These are phyloP conservation scores for Lepeophtheirus salmonis DNA, from an alignment of 1,140 invertebrate species.

Conservation along the genomic window DNA sequence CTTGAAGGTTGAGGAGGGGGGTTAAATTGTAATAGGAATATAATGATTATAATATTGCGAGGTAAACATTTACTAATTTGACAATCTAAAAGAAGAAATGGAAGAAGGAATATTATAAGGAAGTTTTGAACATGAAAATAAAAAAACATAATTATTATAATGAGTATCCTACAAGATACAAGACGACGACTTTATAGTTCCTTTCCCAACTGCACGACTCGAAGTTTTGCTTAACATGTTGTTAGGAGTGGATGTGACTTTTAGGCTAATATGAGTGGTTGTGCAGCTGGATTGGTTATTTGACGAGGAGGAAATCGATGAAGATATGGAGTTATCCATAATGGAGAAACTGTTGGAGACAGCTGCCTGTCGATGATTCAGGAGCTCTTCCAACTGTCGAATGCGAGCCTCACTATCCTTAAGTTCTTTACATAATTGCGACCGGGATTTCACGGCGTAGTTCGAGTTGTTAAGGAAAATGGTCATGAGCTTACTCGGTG, in stretches of 20 bases:
- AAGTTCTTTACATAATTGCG: constrained; percentile 2
- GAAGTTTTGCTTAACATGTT: no score
- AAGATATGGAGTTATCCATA: not conserved
- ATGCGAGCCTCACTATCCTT: constrained; percentile 4
- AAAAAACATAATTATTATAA: no score
- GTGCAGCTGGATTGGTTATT: not conserved
- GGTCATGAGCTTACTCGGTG: not conserved
- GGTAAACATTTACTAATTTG: no score
- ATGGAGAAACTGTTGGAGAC: not conserved
- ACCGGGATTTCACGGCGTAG: not conserved
- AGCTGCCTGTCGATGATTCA: not conserved
- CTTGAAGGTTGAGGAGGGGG: no score
- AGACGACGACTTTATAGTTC: not conserved
- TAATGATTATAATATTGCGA: no score
- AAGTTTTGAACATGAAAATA: no score
- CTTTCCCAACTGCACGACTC: not conserved
- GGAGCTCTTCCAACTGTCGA: not conserved
- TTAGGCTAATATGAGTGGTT: no score
- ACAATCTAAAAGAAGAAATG: no score
- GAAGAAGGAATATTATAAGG: no score
- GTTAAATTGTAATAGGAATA: no score
- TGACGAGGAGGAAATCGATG: not conserved
- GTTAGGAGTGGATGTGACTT: not conserved
- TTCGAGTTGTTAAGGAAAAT: not conserved
- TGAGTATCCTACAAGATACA: no score